Evolutionary conservation across 2,797 vertebrate genomes (phyloP), one percentile per base, ranked within the genome.

Genomic region (Clarias laeviceps): DNA sequence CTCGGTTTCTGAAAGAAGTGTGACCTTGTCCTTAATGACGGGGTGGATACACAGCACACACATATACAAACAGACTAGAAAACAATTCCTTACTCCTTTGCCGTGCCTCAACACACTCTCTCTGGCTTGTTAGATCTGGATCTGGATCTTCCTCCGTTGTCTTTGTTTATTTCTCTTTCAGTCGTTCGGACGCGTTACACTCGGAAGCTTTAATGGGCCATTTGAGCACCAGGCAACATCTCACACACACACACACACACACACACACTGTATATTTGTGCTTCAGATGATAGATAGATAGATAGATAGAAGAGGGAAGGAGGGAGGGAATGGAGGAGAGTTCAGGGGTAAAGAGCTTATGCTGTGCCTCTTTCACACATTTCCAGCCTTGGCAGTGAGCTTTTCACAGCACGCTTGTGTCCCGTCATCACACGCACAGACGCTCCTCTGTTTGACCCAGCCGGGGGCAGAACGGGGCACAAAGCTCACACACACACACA

Each of bases 191-290:
- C 86, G 89, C 86, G 82, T 91, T 86, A 86, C 82, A 92, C 89
- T 85, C 70, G 70, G 88, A 91, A 91, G 90, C 90, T 90, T 90
- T 90, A 91, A 94, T 90, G 90, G 90, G 86, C 86, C 70, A 2
- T 82, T 69, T 22, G 74, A 78, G 81, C 57, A 85, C 57, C 68
- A 64, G 34, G 78, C 73, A 69, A 69, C 18, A 9, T 15, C 29
- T 91, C 87, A 85, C 87, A 17, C 24, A 87, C 83, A 89, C 32
- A 22, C 18, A 87, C 83, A 89, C 34, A 50, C 89, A 45, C 32
- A 34, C 45, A 64, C 88, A 74, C 40, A 74, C 81, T 94, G 94
- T 94, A 94, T 95, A 94, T 95, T 95, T 95, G 90, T 94, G 94
- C 93, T 93, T 27, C 57, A 62, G 74, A 82, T 84, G 81, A 82